These are phyloP conservation scores for Dicyrtoma fusca DNA, from an alignment of 2,888 invertebrate species.

Conservation along the genomic window DNA sequence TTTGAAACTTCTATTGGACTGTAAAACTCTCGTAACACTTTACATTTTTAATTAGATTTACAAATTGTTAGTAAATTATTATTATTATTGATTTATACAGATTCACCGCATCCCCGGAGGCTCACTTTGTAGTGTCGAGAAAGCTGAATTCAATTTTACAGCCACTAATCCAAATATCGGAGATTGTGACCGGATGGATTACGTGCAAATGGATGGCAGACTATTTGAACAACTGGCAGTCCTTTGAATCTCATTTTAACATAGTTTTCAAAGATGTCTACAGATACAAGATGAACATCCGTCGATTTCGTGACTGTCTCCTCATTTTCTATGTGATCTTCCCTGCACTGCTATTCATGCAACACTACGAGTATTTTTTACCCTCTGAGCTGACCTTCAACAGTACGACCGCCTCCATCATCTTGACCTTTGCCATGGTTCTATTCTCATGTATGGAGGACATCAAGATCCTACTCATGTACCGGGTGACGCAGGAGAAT, in stretches of 20 bases:
- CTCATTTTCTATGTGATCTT: conserved; percentile 33
- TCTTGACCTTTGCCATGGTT: conserved; percentile 18
- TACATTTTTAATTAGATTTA: not conserved
- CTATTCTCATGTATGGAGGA: conserved; percentile 32
- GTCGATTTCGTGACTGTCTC: conserved; percentile 25
- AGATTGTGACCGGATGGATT: conserved; percentile 25
- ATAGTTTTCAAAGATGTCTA: conserved; percentile 34
- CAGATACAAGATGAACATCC: conserved; percentile 38
- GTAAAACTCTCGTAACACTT: not conserved
- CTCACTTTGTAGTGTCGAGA: not conserved
- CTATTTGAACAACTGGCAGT: conserved; percentile 33
- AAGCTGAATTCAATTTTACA: conserved; percentile 22
- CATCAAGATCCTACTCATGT: conserved; percentile 32
- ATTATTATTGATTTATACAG: conserved; percentile 15
- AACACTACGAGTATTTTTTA: conserved; percentile 27
- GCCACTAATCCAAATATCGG: conserved; percentile 27
- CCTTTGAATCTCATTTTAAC: conserved; percentile 31
- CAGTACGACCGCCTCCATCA: not conserved
- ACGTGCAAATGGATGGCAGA: conserved; percentile 21
- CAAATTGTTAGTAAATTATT: not conserved
- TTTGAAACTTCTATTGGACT: conserved; percentile 10
- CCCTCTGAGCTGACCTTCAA: conserved; percentile 2
- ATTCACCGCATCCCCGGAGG: conserved; percentile 19
- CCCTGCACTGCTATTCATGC: conserved; percentile 26
- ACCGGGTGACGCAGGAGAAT: conserved; percentile 21